A percentile compares a stretch with the other conserved stretches of the same genome.
Conservation (phyloP, 2,797 vertebrate genomes). For the Sparidentex hasta region DNA sequence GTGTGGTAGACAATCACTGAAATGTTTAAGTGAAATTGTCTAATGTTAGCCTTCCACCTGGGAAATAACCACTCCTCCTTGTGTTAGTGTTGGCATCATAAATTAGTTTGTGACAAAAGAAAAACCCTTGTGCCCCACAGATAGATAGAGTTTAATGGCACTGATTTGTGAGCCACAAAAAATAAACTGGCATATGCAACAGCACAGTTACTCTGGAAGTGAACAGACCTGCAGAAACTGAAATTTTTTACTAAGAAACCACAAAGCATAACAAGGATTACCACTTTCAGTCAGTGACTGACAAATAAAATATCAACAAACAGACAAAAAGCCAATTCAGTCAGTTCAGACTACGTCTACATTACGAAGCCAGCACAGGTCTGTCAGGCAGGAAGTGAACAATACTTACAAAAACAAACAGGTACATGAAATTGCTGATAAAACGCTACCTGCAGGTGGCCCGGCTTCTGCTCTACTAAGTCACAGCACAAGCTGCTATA, state of each 20-base stretch:
- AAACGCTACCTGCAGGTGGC: slow-evolving; percentile 10
- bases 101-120: background rate
- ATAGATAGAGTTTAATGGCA: background rate
- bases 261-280: background rate
- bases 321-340: background rate
- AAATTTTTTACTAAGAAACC: background rate
- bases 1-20: background rate
- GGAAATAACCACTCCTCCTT: too few species aligned
- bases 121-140: background rate
- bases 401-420: background rate
- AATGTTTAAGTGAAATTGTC: background rate
- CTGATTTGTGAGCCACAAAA: background rate
- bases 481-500: slow-evolving; percentile 14
- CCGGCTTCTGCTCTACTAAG: background rate
- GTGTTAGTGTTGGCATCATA: background rate
- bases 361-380: background rate
- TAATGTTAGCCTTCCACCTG: background rate
- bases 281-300: background rate
- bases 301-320: background rate
- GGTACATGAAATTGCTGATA: background rate
- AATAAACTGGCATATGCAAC: background rate
- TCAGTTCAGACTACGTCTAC: background rate
- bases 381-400: slow-evolving; percentile 3
- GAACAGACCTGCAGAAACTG: background rate
- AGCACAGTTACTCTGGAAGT: background rate